Conservation (phyloP, 2,113 vertebrate genomes). For the Sigmodon hispidus region DNA sequence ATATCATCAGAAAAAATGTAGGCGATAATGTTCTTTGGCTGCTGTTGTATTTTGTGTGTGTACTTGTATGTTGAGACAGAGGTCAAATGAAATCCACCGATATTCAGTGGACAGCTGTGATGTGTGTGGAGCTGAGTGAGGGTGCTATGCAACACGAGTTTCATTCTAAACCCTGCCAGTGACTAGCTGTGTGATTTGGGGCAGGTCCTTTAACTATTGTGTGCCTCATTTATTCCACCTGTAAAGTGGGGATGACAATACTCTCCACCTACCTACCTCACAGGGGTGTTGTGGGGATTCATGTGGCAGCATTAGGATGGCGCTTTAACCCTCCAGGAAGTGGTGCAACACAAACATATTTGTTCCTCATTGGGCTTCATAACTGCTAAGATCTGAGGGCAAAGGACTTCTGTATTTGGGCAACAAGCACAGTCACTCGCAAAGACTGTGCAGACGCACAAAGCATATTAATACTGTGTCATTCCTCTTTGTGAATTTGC, state of each 20-base stretch:
- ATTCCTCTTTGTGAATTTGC: not conserved
- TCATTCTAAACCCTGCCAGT: slow-evolving; percentile 61
- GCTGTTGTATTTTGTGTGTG: not conserved
- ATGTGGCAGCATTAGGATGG: slow-evolving; percentile 15
- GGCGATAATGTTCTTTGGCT: slow-evolving; percentile 7
- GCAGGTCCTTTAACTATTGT: slow-evolving; percentile 66
- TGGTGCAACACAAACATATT: slow-evolving; percentile 42
- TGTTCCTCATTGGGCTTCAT: slow-evolving; percentile 11
- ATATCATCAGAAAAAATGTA: not conserved
- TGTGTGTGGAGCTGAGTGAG: slow-evolving; percentile 61
- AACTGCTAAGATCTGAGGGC: not conserved
- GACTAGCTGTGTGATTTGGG: slow-evolving; percentile 66
- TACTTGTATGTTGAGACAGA: slow-evolving; percentile 48
- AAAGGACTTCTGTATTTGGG: not conserved
- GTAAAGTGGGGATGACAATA: slow-evolving; percentile 68
- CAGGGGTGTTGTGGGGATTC: slow-evolving; percentile 81
- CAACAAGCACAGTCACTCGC: not conserved
- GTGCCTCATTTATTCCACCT: slow-evolving; percentile 79
- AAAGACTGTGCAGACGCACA: not conserved
- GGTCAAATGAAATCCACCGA: slow-evolving; percentile 65
- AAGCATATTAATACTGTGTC: not conserved
- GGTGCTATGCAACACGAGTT: slow-evolving; percentile 64
- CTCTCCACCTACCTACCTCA: slow-evolving; percentile 81
- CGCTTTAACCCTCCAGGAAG: slow-evolving; percentile 58
- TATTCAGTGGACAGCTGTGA: slow-evolving; percentile 64